Evolutionary conservation across 2,797 vertebrate genomes (phyloP), one percentile per base, ranked within the genome.

Genomic region (Anomalospiza imberbis): DNA sequence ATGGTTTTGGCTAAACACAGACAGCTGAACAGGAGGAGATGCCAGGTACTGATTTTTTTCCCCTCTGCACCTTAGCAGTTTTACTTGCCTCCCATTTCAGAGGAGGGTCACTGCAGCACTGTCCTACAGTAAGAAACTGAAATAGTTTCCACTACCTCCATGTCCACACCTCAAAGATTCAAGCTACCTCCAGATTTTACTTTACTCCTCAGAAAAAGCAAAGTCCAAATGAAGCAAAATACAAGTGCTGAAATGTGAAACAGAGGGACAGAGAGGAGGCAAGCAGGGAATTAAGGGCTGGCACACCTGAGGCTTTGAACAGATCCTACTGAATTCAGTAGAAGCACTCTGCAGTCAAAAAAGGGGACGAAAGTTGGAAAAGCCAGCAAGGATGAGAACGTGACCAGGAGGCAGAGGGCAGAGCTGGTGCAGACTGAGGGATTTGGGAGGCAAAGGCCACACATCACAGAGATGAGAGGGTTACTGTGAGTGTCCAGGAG

Each of bases 241-340:
- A 13, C 1, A 1, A 80, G 40, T 34, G 24, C 32, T 4, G 1
- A 67, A 73, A 50, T 0, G 0, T 34, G 48, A 84, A 86, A 75
- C 21, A 51, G 65, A 36, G 57, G 47, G 36, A 73, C 58, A 90
- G 66, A 45, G 45, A 67, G 48, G 22, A 55, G 26, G 36, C 70
- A 91, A 57, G 36, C 21, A 78, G 36, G 44, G 40, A 92, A 63
- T 63, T 66, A 38, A 74, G 13, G 32, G 62, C 51, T 84, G 17
- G 67, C 38, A 68, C 5, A 9, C 40, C 48, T 42, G 17, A 65
- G 40, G 26, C 16, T 65, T 48, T 67, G 25, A 81, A 63, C 13
- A 70, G 29, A 50, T 45, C 42, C 50, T 36, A 13, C 40, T 63
- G 42, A 80, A 55, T 67, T 87, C 78, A 74, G 31, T 2, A 60